A percentile compares a stretch with the other conserved stretches of the same genome.
These are phyloP conservation scores for Ericerus pela DNA, from an alignment of 1,140 invertebrate genomes.

Conservation along the genomic window DNA sequence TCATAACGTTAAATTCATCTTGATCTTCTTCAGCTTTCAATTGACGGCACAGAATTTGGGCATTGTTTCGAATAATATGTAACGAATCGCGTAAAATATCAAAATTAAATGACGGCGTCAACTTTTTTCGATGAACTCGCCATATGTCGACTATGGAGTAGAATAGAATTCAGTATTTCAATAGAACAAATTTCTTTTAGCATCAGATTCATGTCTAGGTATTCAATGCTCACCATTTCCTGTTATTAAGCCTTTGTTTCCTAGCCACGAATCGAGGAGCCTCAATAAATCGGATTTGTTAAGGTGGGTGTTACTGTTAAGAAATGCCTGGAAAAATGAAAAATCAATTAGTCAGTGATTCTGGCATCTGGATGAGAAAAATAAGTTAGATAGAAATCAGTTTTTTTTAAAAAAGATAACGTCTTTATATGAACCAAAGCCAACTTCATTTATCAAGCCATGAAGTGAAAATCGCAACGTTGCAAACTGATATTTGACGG, in stretches of 20 bases:
- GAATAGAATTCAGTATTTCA: no score
- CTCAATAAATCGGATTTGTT: neutral
- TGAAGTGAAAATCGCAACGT: no score
- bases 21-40: conserved; percentile 31
- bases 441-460: no score
- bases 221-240: neutral
- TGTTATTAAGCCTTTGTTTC: neutral
- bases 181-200: no score
- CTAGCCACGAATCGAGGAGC: neutral
- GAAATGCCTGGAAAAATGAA: neutral
- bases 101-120: neutral
- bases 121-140: neutral
- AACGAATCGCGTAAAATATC: neutral
- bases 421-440: no score
- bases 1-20: conserved; percentile 37
- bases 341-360: neutral
- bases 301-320: neutral
- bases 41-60: neutral
- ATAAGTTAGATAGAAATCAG: no score
- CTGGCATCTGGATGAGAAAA: no score
- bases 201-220: no score
- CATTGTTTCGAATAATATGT: neutral
- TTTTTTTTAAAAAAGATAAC: no score
- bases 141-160: neutral
- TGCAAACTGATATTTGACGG: no score